Conservation (phyloP, 1,140 invertebrate genomes). For the Meteorus sp. region DNA sequence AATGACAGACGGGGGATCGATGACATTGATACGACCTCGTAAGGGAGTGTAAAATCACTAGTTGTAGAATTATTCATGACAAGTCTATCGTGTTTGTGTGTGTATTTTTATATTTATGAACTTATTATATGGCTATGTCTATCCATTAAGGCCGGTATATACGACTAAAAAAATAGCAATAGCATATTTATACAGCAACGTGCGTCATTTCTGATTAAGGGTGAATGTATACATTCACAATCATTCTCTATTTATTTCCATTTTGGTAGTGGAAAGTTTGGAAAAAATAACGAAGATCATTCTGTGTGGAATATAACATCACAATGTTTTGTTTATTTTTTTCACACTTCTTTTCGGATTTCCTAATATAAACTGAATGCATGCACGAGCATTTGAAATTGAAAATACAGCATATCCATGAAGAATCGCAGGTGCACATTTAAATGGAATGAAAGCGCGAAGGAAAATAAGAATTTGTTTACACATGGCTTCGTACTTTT, state of each 20-base stretch:
- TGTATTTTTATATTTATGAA: conserved; percentile 4
- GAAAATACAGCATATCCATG: conserved; percentile 7
- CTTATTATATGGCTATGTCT: not conserved
- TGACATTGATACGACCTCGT: conserved; percentile 19
- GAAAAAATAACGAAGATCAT: too few relatives aligned
- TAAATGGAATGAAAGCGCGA: not conserved
- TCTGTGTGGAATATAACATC: too few relatives aligned
- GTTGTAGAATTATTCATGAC: conserved; percentile 21
- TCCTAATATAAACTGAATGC: conserved; percentile 7
- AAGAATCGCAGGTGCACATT: not conserved
- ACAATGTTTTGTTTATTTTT: not conserved
- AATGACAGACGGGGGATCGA: conserved; percentile 20
- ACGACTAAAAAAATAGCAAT: not conserved
- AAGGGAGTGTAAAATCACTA: not conserved
- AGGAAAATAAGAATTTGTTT: not conserved
- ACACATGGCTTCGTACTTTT: too few relatives aligned
- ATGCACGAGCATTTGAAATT: conserved; percentile 10
- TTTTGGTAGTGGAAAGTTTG: too few relatives aligned
- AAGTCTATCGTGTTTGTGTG: conserved; percentile 8
- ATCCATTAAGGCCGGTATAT: not conserved
- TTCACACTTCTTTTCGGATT: conserved; percentile 13
- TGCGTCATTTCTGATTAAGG: too few relatives aligned
- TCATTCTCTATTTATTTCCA: too few relatives aligned
- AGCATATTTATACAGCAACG: too few relatives aligned
- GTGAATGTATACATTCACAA: too few relatives aligned